Evolutionary conservation across 1,140 invertebrate genomes (phyloP).

Genomic region (Pogonognathellus flavescens): DNA sequence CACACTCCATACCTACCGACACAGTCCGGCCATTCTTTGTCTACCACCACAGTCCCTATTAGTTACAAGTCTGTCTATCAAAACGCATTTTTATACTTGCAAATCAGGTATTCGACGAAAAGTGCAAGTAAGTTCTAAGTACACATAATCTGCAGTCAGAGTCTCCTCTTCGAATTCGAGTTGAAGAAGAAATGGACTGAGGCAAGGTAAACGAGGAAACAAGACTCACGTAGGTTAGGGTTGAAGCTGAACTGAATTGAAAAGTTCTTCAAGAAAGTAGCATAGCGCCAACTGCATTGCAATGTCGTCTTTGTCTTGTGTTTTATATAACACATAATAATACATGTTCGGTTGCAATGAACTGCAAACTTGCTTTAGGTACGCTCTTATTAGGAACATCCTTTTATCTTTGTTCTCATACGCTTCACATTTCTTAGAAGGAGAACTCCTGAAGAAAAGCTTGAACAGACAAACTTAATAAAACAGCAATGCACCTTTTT

Average conservation of each 20-base stretch:
- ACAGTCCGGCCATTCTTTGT: neutral
- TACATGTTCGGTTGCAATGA: too few relatives aligned
- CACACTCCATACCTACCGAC: slow-evolving; percentile 2
- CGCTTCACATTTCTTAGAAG: slow-evolving; percentile 7
- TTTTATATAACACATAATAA: neutral
- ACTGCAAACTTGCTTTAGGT: too few relatives aligned
- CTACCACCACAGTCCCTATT: neutral
- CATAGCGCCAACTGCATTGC: too few relatives aligned
- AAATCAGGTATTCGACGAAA: slow-evolving; percentile 32
- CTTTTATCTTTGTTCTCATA: slow-evolving; percentile 39
- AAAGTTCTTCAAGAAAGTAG: neutral
- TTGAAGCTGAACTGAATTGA: slow-evolving; percentile 42
- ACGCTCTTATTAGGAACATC: neutral
- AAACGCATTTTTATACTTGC: slow-evolving; percentile 3
- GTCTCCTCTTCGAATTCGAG: slow-evolving; percentile 6
- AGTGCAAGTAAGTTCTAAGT: neutral
- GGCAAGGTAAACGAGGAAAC: slow-evolving; percentile 47
- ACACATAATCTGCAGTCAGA: too few relatives aligned
- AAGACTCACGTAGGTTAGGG: slow-evolving; percentile 40
- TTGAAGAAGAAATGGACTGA: slow-evolving; percentile 16
- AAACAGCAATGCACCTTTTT: slow-evolving; percentile 14
- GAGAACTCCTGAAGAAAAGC: neutral
- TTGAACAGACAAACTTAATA: neutral
- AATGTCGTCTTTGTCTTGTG: too few relatives aligned
- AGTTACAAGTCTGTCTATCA: neutral